Evolutionary conservation across 1,140 invertebrate genomes (phyloP), one percentile per base, ranked within the genome.

Genomic region (Brachystomella parvula): DNA sequence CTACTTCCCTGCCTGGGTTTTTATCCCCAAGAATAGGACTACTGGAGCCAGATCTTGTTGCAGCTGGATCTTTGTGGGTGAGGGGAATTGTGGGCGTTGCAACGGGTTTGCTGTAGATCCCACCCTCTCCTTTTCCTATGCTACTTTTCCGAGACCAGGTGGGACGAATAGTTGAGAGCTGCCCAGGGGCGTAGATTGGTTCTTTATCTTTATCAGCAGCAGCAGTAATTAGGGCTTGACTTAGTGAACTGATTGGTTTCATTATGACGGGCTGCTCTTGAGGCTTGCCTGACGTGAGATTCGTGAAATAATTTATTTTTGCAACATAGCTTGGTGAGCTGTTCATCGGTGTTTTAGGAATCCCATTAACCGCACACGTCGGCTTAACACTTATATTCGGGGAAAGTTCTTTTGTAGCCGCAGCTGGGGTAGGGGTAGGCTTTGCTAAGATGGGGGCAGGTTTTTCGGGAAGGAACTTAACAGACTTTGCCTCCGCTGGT

Each of bases 271-370:
- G 31, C 57, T 29, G 30, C 60, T 35, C 44, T 49, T 49, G 29
- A 21, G 59, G n/a, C 32, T 32, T 33, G 35, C 30, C 65, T 47
- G 19, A 39, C 26, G 60, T 64, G 15, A 67, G 32, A 53, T 72
- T 72, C 3, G 70, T 69, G 63, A 73, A 73, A 33, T 73, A 73
- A 56, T 73, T 73, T 6, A 73, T 73, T 69, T 71, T 71, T 24
- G 72, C 72, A 1, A 73, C 69, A 32, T 73, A 73, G 29, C 69
- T 71, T 3, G 70, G 67, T 2, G 64, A 62, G 15, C 60, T 63
- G 21, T 29, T 49, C 9, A 28, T 29, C 6, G 47, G 12, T 1
- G 63, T 64, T 68, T 73, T 71, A n/a, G 72, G 72, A 3, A 73
- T 64, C 26, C 72, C 72, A 59, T 73, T 73, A 2, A 73, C 72